Evolutionary conservation across 1,140 invertebrate genomes (phyloP), one percentile per base, ranked within the genome.

Genomic region (Cotesia vestalis): DNA sequence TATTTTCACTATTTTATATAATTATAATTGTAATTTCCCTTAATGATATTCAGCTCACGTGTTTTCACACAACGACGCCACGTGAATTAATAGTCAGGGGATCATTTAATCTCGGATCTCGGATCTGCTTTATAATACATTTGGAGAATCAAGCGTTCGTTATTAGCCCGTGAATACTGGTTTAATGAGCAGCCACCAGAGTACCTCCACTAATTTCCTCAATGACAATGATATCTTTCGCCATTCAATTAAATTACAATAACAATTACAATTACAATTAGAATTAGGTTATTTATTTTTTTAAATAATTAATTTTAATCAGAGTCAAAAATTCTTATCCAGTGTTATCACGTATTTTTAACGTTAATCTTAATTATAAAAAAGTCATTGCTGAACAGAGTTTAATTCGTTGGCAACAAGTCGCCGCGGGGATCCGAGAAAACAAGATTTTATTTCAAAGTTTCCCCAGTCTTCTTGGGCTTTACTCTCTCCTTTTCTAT

Each of bases 381-480:
- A 62, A 36, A 62, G 11, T 38, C 35, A 38, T 36, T 38, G 35
- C 34, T 35, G 14, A 51, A 27, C 17, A 9, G 35, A 12, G 20
- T 20, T n/a, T 35, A 17, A 40, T 62, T 36, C 35, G 11, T 35
- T 59, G 20, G 57, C 11, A 62, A 51, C 38, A 20, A 35, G 20
- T 68, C 66, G 55, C 66, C 55, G 36, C 66, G 20, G 63, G 59
- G 66, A 52, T 55, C 71, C 20, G 57, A 38, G 53, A 62, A 73
- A 77, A 73, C 72, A 75, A 74, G 74, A 76, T 77, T 78, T 78
- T 75, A 71, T 70, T 51, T 51, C 17, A 72, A 76, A 78, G 75
- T 78, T 78, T 69, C 67, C 35, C 51, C 46, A 57, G 34, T 36
- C 35, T 5, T 36, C 17, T 17, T 17, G 27, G 2, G 63, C 40